Evolutionary conservation across 2,888 invertebrate genomes (phyloP).

Genomic region (Ectobius pallidus): DNA sequence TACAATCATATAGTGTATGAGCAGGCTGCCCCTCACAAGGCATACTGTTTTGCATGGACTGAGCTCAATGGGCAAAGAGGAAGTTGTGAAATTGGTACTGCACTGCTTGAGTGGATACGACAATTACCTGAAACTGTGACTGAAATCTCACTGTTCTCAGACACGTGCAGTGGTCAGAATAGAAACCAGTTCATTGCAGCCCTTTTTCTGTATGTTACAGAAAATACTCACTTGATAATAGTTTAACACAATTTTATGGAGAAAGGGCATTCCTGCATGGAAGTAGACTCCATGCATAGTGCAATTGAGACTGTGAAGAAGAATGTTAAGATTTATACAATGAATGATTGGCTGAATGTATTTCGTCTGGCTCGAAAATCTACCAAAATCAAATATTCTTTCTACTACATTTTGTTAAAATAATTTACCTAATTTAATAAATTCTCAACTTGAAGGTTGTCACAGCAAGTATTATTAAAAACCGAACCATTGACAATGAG

Average conservation of each 20-base stretch:
- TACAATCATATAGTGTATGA: constrained; percentile 10
- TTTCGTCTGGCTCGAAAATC: not conserved
- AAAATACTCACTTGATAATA: not conserved
- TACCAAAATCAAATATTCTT: not conserved
- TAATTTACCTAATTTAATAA: too few relatives aligned
- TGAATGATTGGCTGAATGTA: not conserved
- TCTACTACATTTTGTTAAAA: too few relatives aligned
- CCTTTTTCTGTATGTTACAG: not conserved
- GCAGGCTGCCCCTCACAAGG: not conserved
- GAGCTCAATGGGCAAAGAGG: constrained; percentile 5
- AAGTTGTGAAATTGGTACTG: not conserved
- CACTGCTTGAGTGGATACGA: not conserved
- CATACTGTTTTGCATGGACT: constrained; percentile 11
- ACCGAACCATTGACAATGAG: not conserved
- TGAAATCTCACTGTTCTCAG: not conserved
- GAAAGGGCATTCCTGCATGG: not conserved
- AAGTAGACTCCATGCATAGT: not conserved
- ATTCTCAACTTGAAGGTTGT: too few relatives aligned
- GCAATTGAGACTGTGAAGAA: not conserved
- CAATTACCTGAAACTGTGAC: not conserved
- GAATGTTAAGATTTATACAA: not conserved
- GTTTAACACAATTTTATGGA: not conserved
- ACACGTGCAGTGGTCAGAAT: not conserved
- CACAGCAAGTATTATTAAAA: not conserved
- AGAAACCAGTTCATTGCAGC: not conserved